Percentiles rank a stretch among this genome's conserved stretches.
Evolutionary conservation across 2,888 invertebrate genomes (phyloP).

Genomic region (Idaea dimidiata): DNA sequence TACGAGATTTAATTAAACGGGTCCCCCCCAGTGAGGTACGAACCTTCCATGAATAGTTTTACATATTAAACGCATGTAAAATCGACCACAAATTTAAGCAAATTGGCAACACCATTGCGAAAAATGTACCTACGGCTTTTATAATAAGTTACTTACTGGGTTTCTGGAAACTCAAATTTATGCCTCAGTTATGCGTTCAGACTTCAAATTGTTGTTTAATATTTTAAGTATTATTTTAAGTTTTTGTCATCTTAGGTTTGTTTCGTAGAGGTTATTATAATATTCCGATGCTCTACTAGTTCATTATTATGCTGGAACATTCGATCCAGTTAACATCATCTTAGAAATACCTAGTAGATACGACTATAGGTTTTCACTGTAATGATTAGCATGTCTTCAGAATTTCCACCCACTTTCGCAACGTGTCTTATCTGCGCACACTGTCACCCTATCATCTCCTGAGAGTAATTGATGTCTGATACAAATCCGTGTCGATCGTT

Average conservation of each 20-base stretch:
- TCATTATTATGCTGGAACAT: not conserved
- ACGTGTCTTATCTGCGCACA: slow-evolving; percentile 62
- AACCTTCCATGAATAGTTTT: slow-evolving; percentile 50
- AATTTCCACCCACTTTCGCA: slow-evolving; percentile 57
- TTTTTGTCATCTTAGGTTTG: too few relatives aligned
- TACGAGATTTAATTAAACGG: slow-evolving; percentile 44
- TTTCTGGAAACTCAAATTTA: not conserved
- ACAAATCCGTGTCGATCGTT: slow-evolving; percentile 42
- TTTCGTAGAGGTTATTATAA: too few relatives aligned
- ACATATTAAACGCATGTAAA: slow-evolving; percentile 41
- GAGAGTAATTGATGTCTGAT: slow-evolving; percentile 54
- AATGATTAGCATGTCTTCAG: slow-evolving; percentile 53
- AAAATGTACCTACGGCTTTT: slow-evolving; percentile 1
- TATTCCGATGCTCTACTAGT: too few relatives aligned
- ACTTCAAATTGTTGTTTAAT: too few relatives aligned
- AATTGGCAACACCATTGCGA: slow-evolving; percentile 15
- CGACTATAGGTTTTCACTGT: slow-evolving; percentile 38
- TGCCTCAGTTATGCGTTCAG: not conserved
- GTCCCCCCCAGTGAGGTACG: slow-evolving; percentile 24
- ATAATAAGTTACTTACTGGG: not conserved
- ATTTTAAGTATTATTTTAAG: too few relatives aligned
- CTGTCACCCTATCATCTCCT: slow-evolving; percentile 42
- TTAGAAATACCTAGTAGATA: slow-evolving; percentile 35
- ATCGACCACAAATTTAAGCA: slow-evolving; percentile 24
- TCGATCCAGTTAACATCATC: slow-evolving; percentile 41